Evolutionary conservation across 1,140 invertebrate genomes (phyloP).

Genomic region (Diachasmimorpha longicaudata): DNA sequence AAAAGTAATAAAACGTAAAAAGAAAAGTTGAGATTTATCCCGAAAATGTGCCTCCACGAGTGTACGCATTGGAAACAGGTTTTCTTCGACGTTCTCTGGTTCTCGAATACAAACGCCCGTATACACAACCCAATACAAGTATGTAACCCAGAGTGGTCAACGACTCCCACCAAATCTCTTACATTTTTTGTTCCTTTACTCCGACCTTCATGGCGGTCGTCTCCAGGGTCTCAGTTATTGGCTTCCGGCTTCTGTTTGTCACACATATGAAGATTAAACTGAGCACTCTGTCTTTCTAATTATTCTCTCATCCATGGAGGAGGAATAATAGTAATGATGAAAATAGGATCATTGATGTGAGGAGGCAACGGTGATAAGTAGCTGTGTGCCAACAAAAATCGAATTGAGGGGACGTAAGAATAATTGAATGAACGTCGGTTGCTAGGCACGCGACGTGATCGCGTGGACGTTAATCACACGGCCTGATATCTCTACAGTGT

Average conservation of each 20-base stretch:
- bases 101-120: not conserved
- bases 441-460: slow-evolving; percentile 26
- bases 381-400: not conserved
- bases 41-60: not conserved
- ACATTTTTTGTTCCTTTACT: not conserved
- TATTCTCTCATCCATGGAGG: too few relatives aligned
- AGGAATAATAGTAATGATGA: not conserved
- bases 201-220: slow-evolving; percentile 26
- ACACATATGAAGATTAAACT: not conserved
- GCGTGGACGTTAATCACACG: slow-evolving; percentile 24
- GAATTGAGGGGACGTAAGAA: not conserved
- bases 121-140: not conserved
- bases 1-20: not conserved
- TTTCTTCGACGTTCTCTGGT: not conserved
- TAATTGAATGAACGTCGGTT: slow-evolving; percentile 29
- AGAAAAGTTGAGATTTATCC: not conserved
- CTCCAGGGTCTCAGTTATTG: slow-evolving; percentile 1
- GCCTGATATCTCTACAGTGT: slow-evolving; percentile 19
- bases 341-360: not conserved
- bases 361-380: not conserved
- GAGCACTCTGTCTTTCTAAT: too few relatives aligned
- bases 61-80: not conserved
- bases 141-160: slow-evolving; percentile 6
- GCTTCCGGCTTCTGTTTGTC: slow-evolving; percentile 24
- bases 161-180: slow-evolving; percentile 1